A percentile compares a stretch with the other conserved stretches of the same genome.
Conservation (phyloP, 2,113 vertebrate species). For the Anolis sagrei region DNA sequence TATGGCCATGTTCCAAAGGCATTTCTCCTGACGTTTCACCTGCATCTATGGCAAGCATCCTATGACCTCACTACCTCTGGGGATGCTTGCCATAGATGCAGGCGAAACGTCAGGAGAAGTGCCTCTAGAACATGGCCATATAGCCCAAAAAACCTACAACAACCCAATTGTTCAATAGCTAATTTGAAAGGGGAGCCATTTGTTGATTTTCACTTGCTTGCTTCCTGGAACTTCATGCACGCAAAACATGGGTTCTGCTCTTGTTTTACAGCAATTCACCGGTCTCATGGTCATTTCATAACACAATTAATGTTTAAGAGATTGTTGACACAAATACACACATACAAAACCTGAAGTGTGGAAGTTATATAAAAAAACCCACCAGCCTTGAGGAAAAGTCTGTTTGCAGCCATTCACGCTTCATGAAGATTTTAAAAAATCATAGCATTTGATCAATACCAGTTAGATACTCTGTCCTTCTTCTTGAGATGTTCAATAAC, state of each 20-base stretch:
- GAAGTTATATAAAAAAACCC: neutral
- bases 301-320: neutral
- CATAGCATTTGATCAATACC: neutral
- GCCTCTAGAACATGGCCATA: no score
- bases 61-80: no score
- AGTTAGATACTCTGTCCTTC: neutral
- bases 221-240: neutral
- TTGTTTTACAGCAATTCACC: neutral
- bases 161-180: neutral
- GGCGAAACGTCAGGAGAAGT: no score
- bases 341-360: neutral
- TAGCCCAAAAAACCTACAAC: no score
- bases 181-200: neutral
- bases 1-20: no score
- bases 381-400: neutral
- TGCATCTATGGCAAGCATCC: no score
- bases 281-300: neutral
- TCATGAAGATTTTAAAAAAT: neutral
- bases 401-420: neutral
- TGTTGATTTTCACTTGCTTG: neutral
- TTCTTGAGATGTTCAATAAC: neutral
- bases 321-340: neutral
- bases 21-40: no score
- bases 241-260: neutral
- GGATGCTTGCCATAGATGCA: no score